These are phyloP conservation scores for Pachliopta kotzebuea DNA, from an alignment of 2,888 invertebrate genomes.

Conservation along the genomic window DNA sequence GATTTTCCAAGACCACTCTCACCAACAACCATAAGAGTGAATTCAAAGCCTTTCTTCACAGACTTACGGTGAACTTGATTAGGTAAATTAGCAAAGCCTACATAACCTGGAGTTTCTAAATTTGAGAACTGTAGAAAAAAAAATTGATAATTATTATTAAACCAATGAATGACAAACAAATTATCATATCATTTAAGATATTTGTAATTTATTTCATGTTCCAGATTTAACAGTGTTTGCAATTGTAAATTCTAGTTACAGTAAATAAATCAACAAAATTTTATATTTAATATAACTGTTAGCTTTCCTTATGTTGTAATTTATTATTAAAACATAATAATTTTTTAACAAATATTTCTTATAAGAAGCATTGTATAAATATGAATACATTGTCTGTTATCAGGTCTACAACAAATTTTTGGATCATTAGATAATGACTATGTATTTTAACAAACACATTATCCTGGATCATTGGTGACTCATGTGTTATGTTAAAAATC, in stretches of 20 bases:
- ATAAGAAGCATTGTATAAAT: neutral
- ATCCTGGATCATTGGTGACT: slow-evolving; percentile 9
- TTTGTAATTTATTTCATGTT: too few relatives aligned
- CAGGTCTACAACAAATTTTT: neutral
- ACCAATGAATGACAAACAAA: too few relatives aligned
- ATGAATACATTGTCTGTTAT: too few relatives aligned
- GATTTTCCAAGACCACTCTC: slow-evolving; percentile 96
- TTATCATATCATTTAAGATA: too few relatives aligned
- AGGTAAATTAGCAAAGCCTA: slow-evolving; percentile 96
- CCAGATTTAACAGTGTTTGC: too few relatives aligned
- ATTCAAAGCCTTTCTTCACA: slow-evolving; percentile 98
- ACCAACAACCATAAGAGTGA: slow-evolving; percentile 97
- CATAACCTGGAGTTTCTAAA: slow-evolving; percentile 92
- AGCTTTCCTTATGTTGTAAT: too few relatives aligned
- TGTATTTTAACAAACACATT: slow-evolving; percentile 5
- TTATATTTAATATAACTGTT: too few relatives aligned
- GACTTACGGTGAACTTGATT: slow-evolving; percentile 98
- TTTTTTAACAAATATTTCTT: neutral
- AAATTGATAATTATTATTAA: neutral
- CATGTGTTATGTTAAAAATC: slow-evolving; percentile 8
- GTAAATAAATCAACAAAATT: too few relatives aligned
- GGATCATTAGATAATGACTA: slow-evolving; percentile 1
- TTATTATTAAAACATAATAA: neutral
- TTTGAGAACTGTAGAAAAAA: slow-evolving; percentile 85
- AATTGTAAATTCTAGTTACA: too few relatives aligned